These are phyloP conservation scores for Orgyia antiqua DNA, from an alignment of 2,888 invertebrate species.

Conservation along the genomic window DNA sequence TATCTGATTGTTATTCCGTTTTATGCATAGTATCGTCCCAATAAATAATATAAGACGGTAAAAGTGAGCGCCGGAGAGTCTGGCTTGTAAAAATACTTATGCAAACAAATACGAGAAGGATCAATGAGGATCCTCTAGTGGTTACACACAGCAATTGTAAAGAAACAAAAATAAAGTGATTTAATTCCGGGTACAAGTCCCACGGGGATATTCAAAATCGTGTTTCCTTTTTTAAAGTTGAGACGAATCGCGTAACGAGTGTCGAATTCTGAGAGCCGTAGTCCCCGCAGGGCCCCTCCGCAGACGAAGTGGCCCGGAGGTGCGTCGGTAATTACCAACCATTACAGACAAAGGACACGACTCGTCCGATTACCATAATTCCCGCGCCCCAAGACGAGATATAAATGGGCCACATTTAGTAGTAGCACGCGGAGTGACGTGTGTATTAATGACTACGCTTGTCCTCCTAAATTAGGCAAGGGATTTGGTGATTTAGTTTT, in stretches of 20 bases:
- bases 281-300: conserved; percentile 43
- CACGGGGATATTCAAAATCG: conserved; percentile 66
- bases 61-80: conserved; percentile 39
- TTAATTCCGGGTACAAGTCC: conserved; percentile 58
- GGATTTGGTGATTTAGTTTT: conserved; percentile 74
- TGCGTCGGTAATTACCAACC: conserved; percentile 74
- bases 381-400: conserved; percentile 68
- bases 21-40: conserved; percentile 48
- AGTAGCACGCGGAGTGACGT: conserved; percentile 73
- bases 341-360: conserved; percentile 77
- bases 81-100: conserved; percentile 36
- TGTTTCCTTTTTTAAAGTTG: conserved; percentile 74
- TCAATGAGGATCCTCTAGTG: conserved; percentile 14
- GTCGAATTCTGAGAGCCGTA: conserved; percentile 66
- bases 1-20: conserved; percentile 58
- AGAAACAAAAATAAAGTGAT: conserved; percentile 25
- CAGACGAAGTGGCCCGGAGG: conserved; percentile 69
- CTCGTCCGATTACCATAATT: conserved; percentile 77
- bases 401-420: conserved; percentile 76
- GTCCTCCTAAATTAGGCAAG: conserved; percentile 76
- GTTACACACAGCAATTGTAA: conserved; percentile 6
- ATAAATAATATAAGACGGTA: conserved; percentile 49
- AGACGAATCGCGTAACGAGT: conserved; percentile 76
- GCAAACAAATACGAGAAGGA: conserved; percentile 36
- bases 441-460: conserved; percentile 77